Evolutionary conservation across 1,140 invertebrate genomes (phyloP), one percentile per base, ranked within the genome.

Genomic region (Aricia agestis): DNA sequence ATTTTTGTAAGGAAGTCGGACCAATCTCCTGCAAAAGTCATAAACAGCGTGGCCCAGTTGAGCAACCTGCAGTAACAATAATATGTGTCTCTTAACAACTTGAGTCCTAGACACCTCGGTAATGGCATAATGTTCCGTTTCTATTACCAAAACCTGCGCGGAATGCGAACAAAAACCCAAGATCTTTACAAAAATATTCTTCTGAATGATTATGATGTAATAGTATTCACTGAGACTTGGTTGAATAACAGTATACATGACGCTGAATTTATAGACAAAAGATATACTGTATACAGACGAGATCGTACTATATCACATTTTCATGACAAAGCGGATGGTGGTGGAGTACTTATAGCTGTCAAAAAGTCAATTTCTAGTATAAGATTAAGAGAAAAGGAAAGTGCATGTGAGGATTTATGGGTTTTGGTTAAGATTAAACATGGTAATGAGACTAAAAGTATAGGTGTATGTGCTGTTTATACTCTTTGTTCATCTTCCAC

Each of bases 141-240:
- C 11, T 76, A 69, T 61, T 73, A 70, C 52, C 67, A 71, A 32
- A 73, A 73, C 32, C 36, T 63, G 6, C 41, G 66, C 13, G 68
- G 69, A 1, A n/a, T 76, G 25, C 17, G 72, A 11, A 67, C 75
- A n/a, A 76, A 76, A 69, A 71, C 72, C 25, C 0, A 59, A 3
- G 63, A 76, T 11, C 70, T 76, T n/a, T 71, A 69, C 36, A 57
- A 42, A 18, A 76, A 72, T 65, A 19, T 73, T 15, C 31, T 74
- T 9, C 68, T 65, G 41, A 76, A 52, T 58, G 18, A 69, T 61
- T 76, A 68, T 41, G 70, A 76, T 61, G 41, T 76, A 59, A 70
- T 76, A 58, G 17, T 76, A 5, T 32, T 76, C 6, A 76, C 70
- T 4, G 72, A 74, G 57, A 76, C 75, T 19, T 71, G 75, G 72